phyloP scores from a whole-genome alignment of 2,888 invertebrate species.

The Mayetiola destructor region DNA sequence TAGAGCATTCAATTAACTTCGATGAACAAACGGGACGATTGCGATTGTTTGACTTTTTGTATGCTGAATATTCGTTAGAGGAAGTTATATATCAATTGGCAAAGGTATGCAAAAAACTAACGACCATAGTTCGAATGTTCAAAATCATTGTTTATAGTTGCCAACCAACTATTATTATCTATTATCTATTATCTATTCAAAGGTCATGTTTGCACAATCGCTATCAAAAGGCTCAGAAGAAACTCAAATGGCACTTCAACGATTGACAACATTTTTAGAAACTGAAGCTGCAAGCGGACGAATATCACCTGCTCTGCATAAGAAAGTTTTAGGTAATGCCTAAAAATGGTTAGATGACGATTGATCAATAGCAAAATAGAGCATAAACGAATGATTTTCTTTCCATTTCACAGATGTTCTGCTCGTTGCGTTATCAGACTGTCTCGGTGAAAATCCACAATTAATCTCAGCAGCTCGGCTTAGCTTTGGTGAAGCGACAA shows the following conservation, averaged over 20 bases:
- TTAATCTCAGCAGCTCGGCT: slow-evolving; percentile 43
- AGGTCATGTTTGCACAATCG: slow-evolving; percentile 66
- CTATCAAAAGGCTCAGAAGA: slow-evolving; percentile 50
- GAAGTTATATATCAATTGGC: slow-evolving; percentile 69
- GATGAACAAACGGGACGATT: slow-evolving; percentile 54
- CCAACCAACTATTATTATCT: neutral
- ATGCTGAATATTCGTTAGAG: slow-evolving; percentile 61
- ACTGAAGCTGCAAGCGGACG: slow-evolving; percentile 56
- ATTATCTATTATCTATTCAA: slow-evolving; percentile 12
- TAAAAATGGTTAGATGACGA: neutral
- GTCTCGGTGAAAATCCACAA: slow-evolving; percentile 57
- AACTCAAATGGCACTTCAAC: slow-evolving; percentile 56
- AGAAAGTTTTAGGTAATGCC: slow-evolving; percentile 54
- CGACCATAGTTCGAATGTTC: neutral
- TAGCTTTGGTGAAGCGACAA: slow-evolving; percentile 34
- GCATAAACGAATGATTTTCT: slow-evolving; percentile 2
- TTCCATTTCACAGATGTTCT: slow-evolving; percentile 44
- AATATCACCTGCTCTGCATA: slow-evolving; percentile 57
- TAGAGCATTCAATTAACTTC: slow-evolving; percentile 36
- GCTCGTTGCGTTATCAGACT: slow-evolving; percentile 57
- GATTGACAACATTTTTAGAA: slow-evolving; percentile 59
- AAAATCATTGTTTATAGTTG: neutral
- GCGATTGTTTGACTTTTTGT: slow-evolving; percentile 53
- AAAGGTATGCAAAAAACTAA: slow-evolving; percentile 37
- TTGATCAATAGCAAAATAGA: neutral